phyloP scores from a whole-genome alignment of 2,797 vertebrate species.

The Onychomys arenicola region DNA sequence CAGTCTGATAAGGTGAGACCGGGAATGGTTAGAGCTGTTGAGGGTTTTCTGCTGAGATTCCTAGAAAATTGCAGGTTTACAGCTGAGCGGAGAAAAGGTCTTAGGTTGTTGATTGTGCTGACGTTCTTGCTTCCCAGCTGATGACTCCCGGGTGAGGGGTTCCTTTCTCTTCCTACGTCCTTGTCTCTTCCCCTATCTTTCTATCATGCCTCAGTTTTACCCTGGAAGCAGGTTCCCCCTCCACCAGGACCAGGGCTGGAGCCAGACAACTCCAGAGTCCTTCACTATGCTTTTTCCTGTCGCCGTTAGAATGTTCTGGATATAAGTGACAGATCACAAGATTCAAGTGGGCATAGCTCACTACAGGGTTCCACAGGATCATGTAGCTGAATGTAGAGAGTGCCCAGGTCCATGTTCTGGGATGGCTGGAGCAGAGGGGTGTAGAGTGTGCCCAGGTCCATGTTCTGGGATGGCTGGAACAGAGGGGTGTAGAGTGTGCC shows the following conservation, averaged over 20 bases:
- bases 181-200: neutral
- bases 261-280: neutral
- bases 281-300: neutral
- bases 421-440: neutral
- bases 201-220: neutral
- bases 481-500: neutral
- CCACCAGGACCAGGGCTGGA: neutral
- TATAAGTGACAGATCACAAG: neutral
- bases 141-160: neutral
- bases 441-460: neutral
- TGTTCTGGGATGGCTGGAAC: neutral
- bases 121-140: neutral
- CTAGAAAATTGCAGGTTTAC: neutral
- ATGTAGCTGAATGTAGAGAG: neutral
- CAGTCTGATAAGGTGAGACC: neutral
- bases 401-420: neutral
- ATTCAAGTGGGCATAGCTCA: neutral
- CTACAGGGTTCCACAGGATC: neutral
- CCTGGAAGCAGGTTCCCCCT: neutral
- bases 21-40: too few species aligned
- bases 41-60: neutral
- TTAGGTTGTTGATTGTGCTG: neutral
- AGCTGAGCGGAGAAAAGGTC: neutral
- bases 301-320: neutral
- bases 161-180: neutral